Base-by-base conservation (phyloP, 2,113 vertebrate species). In the Suncus etruscus region DNA sequence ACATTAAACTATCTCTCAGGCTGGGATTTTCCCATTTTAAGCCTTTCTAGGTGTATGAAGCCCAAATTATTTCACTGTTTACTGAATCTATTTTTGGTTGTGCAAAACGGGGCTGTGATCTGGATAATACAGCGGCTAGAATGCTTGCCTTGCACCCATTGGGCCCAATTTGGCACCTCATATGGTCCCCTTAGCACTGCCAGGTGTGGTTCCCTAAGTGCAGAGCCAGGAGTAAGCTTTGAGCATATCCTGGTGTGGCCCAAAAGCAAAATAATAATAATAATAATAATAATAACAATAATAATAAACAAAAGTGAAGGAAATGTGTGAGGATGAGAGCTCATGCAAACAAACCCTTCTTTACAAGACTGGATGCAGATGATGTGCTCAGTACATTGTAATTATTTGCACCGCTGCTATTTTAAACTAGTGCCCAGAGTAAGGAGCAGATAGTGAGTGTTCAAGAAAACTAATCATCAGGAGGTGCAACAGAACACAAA, bases 1-100 rank as follows among this genome's bases (percentile, higher is more conserved):
- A 16, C 58, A 61, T 20, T 61, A 20, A 61, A 4, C 6, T 18
- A 61, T 20, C 15, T 61, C 58, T 61, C 16, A 7, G 2, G 18
- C 24, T 66, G 65, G 25, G 61, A 14, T n/a, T 15, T 50, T 78
- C 4, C 70, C 58, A 32, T 72, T 73, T 61, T 73, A 81, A 82
- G 24, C 27, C 29, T 88, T 83, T 63, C 45, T 51, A 82, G 65
- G 66, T 79, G 14, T 32, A 51, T 68, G 61, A 72, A 80, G 3
- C n/a, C 61, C 27, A 80, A 86, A 72, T 74, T 61, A 89, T 14
- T 50, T 48, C 51, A 81, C 45, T 70, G 58, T 91, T 39, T 39
- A 39, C 77, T 72, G 58, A 83, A 76, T 39, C 51, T 61, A 76
- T 77, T 93, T 92, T 81, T 84, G 54, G 32, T 50, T 75, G 16